These are phyloP conservation scores for Metellina segmentata DNA, from an alignment of 2,888 invertebrate genomes.

Conservation along the genomic window DNA sequence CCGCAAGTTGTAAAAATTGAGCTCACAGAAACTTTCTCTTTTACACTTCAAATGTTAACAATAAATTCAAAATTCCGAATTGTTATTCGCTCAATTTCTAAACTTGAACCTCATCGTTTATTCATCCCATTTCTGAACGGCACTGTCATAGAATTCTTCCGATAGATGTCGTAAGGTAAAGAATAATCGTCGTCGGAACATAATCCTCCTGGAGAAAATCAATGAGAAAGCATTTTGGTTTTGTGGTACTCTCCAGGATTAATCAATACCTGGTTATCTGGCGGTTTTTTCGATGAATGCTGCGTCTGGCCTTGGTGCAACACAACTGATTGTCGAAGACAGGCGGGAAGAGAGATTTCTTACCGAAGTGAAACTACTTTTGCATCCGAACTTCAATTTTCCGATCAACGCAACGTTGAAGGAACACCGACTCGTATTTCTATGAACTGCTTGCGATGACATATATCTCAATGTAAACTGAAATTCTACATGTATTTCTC, in stretches of 20 bases:
- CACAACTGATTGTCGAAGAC: not conserved
- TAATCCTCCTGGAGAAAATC: conserved; percentile 49
- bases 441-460: too few species aligned
- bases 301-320: conserved; percentile 15
- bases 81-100: not conserved
- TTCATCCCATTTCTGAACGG: not conserved
- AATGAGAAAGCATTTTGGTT: conserved; percentile 48
- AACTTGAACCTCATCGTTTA: not conserved
- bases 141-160: conserved; percentile 7
- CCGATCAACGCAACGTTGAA: not conserved
- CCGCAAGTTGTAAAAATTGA: too few species aligned
- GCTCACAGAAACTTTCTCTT: too few species aligned
- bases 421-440: not conserved
- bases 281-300: conserved; percentile 21
- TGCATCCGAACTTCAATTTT: not conserved
- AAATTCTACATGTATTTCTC: too few species aligned
- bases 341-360: not conserved
- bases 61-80: not conserved
- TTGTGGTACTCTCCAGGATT: conserved; percentile 14
- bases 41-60: too few species aligned
- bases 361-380: not conserved
- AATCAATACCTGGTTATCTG: conserved; percentile 65
- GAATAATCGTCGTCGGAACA: conserved; percentile 33
- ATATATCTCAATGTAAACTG: too few species aligned
- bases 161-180: conserved; percentile 31